A percentile compares a stretch with the other conserved stretches of the same genome.
phyloP scores from a whole-genome alignment of 2,797 vertebrate genomes.

The Acropternis orthonyx region DNA sequence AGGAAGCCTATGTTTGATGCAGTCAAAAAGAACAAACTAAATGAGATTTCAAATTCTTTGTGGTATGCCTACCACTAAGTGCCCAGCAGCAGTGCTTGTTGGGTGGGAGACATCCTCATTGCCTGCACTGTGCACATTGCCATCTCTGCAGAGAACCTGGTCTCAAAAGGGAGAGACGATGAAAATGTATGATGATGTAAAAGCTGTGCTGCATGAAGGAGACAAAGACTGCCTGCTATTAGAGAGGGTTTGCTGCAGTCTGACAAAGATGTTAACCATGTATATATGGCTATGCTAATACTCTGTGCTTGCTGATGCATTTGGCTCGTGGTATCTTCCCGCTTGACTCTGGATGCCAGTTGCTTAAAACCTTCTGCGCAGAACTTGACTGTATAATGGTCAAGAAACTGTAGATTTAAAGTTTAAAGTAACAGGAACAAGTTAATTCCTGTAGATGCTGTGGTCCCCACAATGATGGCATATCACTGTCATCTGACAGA shows the following conservation, averaged over 20 bases:
- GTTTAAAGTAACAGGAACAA: background rate
- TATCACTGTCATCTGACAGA: background rate
- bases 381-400: background rate
- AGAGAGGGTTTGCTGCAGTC: background rate
- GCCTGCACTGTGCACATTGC: background rate
- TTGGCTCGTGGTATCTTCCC: background rate
- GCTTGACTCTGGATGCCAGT: background rate
- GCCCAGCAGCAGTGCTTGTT: background rate
- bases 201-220: background rate
- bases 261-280: background rate
- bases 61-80: background rate
- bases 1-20: background rate
- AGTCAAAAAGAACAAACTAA: background rate
- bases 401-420: background rate
- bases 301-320: fast-evolving
- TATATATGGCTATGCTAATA: fast-evolving
- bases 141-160: background rate
- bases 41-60: background rate
- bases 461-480: background rate
- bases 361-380: background rate
- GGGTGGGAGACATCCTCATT: background rate
- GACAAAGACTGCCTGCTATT: background rate
- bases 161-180: background rate
- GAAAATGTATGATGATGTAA: background rate
- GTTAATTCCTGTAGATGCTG: background rate